Evolutionary conservation across 2,113 vertebrate genomes (phyloP).

Genomic region (Hydrochoerus hydrochaeris): DNA sequence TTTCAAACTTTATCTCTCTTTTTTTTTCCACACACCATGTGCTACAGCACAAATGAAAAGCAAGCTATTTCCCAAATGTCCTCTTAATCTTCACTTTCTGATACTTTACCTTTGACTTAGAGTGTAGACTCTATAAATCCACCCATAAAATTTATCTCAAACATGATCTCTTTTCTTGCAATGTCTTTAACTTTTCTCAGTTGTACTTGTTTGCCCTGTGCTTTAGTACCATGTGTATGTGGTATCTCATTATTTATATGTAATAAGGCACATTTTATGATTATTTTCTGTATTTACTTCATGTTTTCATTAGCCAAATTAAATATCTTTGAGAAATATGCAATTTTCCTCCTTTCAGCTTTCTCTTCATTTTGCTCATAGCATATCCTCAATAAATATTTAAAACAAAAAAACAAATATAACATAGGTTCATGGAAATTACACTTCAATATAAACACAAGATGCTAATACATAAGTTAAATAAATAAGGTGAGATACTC

Average conservation of each 20-base stretch:
- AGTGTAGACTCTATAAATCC: conserved; percentile 8
- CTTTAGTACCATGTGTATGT: not conserved
- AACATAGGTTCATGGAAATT: not conserved
- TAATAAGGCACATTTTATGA: not conserved
- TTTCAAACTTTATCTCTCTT: conserved; percentile 57
- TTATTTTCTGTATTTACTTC: not conserved
- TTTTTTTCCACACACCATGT: conserved; percentile 53
- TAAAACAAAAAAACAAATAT: not conserved
- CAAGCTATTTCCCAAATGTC: conserved; percentile 45
- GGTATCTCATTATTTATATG: not conserved
- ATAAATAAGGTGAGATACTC: not conserved
- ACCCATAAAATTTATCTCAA: not conserved
- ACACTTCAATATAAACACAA: not conserved
- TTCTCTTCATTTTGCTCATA: not conserved
- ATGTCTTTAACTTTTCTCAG: not conserved
- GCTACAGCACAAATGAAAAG: conserved; percentile 56
- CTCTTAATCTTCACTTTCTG: conserved; percentile 42
- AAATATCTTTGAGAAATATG: not conserved
- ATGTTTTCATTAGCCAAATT: not conserved
- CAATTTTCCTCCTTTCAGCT: not conserved
- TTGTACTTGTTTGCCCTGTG: not conserved
- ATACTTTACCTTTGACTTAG: conserved; percentile 58
- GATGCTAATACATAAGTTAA: not conserved
- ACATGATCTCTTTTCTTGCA: not conserved
- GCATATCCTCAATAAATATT: not conserved